Evolutionary conservation across 2,888 invertebrate species (phyloP).

Genomic region (Acheta domesticus): DNA sequence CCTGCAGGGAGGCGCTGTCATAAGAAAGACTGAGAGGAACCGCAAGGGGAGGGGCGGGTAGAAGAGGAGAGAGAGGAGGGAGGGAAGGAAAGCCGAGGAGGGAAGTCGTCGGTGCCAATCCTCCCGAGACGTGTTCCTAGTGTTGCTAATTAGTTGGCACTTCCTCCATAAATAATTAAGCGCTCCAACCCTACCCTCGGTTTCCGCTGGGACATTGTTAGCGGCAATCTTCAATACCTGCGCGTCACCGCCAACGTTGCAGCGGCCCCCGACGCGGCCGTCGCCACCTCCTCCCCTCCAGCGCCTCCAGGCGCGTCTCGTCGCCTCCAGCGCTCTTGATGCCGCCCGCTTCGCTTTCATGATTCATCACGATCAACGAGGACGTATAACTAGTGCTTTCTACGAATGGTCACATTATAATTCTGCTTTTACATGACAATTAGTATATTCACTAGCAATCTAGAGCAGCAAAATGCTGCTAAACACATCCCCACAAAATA

Average conservation of each 20-base stretch:
- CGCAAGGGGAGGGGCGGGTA: not conserved
- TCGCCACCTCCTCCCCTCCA: not conserved
- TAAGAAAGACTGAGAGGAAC: not conserved
- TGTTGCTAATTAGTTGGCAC: slow-evolving; percentile 5
- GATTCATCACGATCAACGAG: no score
- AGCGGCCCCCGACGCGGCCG: not conserved
- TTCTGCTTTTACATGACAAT: no score
- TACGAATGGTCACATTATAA: no score
- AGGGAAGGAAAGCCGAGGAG: not conserved
- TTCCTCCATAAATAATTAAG: slow-evolving; percentile 5
- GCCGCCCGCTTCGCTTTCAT: no score
- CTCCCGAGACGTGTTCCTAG: not conserved
- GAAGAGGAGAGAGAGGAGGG: not conserved
- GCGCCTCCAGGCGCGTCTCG: not conserved
- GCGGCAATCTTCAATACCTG: slow-evolving; percentile 7
- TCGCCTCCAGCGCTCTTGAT: no score
- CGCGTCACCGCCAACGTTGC: not conserved
- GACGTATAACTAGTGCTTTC: no score
- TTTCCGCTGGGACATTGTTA: slow-evolving; percentile 18
- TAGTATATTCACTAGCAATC: no score
- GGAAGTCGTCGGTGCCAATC: not conserved
- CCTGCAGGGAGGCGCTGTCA: not conserved
- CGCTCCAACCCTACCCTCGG: not conserved
- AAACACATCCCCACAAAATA: no score
- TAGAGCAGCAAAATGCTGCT: no score